Evolutionary conservation across 2,888 invertebrate species (phyloP).

Genomic region (Idaea biselata): DNA sequence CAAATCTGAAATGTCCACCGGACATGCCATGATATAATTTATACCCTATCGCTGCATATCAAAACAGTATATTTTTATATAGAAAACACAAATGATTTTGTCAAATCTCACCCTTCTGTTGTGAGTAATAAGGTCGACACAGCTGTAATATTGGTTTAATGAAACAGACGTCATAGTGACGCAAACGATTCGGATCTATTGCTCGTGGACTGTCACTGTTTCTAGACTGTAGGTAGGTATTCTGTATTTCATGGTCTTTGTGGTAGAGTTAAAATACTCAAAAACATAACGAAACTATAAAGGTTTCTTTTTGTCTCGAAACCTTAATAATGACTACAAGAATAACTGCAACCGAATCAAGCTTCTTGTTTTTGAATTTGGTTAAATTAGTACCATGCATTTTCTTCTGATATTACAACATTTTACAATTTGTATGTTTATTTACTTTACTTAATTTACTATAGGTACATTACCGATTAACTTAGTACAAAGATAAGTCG

Average conservation of each 20-base stretch:
- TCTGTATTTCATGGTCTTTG: neutral
- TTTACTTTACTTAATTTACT: too few species aligned
- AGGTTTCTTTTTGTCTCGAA: neutral
- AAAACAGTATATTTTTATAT: slow-evolving; percentile 32
- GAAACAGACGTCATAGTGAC: slow-evolving; percentile 1
- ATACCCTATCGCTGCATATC: slow-evolving; percentile 40
- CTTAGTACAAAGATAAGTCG: too few species aligned
- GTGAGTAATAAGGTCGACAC: neutral
- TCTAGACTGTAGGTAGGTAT: neutral
- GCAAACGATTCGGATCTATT: neutral
- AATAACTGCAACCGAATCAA: neutral
- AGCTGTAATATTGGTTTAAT: neutral
- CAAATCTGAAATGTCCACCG: slow-evolving; percentile 67
- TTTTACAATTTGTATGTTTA: too few species aligned
- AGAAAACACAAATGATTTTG: neutral
- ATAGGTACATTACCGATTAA: too few species aligned
- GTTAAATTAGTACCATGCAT: too few species aligned
- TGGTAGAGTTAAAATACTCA: neutral
- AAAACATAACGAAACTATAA: neutral
- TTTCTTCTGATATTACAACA: too few species aligned
- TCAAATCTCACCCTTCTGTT: neutral
- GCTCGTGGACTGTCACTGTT: neutral
- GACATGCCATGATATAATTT: slow-evolving; percentile 74
- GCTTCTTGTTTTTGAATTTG: too few species aligned
- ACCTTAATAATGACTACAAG: neutral